Base-by-base conservation (phyloP, 1,140 invertebrate species). In the Psix sp. region DNA sequence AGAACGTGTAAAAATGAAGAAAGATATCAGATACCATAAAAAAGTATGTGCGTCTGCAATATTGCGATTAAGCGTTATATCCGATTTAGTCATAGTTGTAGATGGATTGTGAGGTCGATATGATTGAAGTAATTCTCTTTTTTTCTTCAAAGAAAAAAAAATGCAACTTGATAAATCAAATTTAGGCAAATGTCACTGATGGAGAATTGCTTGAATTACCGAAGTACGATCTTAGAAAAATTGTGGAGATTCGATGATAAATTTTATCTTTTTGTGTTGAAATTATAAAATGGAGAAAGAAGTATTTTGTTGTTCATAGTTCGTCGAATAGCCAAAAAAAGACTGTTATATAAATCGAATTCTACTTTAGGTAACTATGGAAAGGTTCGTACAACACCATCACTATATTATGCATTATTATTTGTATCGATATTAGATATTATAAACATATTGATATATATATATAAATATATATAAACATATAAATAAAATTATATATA, bases 291-390 rank as follows among this genome's bases (percentile, higher is more conserved):
- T 29, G 60, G 45, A 70, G 60, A 77, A 75, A 57, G 38, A 77
- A 60, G 26, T 81, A 76, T 80, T 81, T 78, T 79, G 82, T 83
- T 85, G 82, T 85, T 83, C 66, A 80, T 84, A 81, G 79, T 63
- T 82, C 46, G 78, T 83, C 77, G 66, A 77, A 79, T 85, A 84
- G 78, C 82, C 82, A 68, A 82, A 83, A 83, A 81, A 84, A 85
- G 82, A 85, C 83, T 85, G 83, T 83, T 83, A 83, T 43, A 78
- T 84, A 85, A 73, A 76, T 80, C 49, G 76, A 80, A 83, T 83
- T 56, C 17, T 49, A 81, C 79, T 82, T 70, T 82, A 82, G 78
- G 76, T 67, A 82, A 77, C 74, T 71, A 76, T 73, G 29, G 24
- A 65, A 54, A 46, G 76, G 74, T 83, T 82, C 77, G 79, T 78